phyloP scores from a whole-genome alignment of 2,113 vertebrate genomes.

The Calypte anna region DNA sequence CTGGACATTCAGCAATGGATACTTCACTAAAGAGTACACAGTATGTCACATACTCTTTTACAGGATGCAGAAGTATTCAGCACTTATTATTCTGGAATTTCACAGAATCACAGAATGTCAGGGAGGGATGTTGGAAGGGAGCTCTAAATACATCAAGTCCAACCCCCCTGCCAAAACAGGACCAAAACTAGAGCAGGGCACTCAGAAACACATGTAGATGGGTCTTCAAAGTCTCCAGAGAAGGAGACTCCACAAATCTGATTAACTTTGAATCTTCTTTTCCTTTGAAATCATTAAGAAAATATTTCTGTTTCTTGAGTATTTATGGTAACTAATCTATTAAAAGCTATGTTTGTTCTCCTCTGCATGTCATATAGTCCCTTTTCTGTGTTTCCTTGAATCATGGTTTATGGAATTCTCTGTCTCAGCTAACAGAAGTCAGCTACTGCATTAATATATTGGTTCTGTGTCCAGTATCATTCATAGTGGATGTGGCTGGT shows the following conservation, averaged over 20 bases:
- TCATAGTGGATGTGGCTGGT: background rate
- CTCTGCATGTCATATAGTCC: conserved; percentile 44
- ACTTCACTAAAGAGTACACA: background rate
- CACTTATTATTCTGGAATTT: background rate
- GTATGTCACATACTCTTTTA: background rate
- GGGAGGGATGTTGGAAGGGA: no score
- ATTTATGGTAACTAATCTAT: conserved; percentile 12
- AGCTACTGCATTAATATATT: background rate
- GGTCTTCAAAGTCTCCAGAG: no score
- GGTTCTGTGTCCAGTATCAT: background rate
- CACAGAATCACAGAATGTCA: no score
- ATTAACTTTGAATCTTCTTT: conserved; percentile 31
- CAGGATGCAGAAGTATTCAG: background rate
- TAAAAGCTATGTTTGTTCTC: background rate
- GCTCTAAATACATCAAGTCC: no score
- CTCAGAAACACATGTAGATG: no score
- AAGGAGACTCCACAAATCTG: background rate
- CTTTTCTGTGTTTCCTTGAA: background rate
- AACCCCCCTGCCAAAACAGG: no score
- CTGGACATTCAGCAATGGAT: conserved; percentile 5
- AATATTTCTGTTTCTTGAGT: background rate
- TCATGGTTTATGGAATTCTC: conserved; percentile 32
- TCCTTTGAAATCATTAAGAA: conserved; percentile 28
- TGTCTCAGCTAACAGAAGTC: background rate
- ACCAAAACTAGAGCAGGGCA: no score